These are phyloP conservation scores for Minunthozetes semirufus DNA, from an alignment of 2,888 invertebrate genomes.

Conservation along the genomic window DNA sequence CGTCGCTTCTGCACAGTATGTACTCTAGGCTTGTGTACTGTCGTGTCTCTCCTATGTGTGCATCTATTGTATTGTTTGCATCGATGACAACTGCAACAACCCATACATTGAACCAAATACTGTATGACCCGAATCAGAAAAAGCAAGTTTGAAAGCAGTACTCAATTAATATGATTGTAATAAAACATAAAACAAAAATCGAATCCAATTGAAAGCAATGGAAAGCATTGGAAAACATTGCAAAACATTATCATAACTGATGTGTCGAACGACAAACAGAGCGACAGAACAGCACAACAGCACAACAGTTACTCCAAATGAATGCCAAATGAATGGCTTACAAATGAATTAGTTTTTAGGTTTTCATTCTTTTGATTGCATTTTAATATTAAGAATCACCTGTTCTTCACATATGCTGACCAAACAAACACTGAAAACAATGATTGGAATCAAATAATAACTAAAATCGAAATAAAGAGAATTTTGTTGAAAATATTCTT, in stretches of 20 bases:
- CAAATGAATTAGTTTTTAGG: too few relatives aligned
- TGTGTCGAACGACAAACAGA: neutral
- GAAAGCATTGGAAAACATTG: too few relatives aligned
- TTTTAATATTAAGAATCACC: conserved; percentile 13
- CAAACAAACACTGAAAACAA: conserved; percentile 9
- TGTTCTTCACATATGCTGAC: conserved; percentile 5
- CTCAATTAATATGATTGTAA: conserved; percentile 18
- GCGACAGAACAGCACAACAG: too few relatives aligned
- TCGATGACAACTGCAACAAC: conserved; percentile 24
- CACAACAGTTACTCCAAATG: too few relatives aligned
- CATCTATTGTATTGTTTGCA: conserved; percentile 8
- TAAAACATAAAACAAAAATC: neutral
- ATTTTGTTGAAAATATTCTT: neutral
- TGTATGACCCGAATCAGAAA: conserved; percentile 8
- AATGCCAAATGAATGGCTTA: too few relatives aligned
- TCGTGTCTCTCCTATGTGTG: neutral
- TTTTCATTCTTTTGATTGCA: neutral
- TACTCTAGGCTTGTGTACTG: neutral
- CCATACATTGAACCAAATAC: neutral
- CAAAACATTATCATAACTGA: neutral
- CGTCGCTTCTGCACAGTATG: conserved; percentile 1
- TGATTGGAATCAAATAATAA: neutral
- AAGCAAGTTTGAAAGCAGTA: neutral
- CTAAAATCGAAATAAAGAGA: neutral
- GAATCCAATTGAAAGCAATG: too few relatives aligned